phyloP scores from a whole-genome alignment of 2,888 invertebrate species.

The Timandra comae region DNA sequence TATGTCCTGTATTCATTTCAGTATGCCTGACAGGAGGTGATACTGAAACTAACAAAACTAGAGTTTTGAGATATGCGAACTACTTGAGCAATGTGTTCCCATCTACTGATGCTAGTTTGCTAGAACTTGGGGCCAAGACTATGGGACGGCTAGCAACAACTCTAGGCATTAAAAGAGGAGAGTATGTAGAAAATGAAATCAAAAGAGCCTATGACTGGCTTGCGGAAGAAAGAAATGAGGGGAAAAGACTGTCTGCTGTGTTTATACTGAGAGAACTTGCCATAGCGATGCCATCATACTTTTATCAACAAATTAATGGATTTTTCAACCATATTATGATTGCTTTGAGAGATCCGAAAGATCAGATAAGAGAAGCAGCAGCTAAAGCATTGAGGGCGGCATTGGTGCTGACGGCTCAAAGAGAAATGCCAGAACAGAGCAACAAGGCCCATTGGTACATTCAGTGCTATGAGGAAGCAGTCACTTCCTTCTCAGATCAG shows the following conservation, averaged over 20 bases:
- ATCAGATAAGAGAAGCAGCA: constrained; percentile 92
- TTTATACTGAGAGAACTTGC: constrained; percentile 95
- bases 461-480: constrained; percentile 93
- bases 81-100: constrained; percentile 93
- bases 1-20: constrained; percentile 51
- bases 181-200: constrained; percentile 97
- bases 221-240: constrained; percentile 91
- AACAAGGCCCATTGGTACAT: constrained; percentile 94
- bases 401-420: constrained; percentile 93
- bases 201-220: constrained; percentile 97
- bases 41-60: constrained; percentile 90
- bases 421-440: constrained; percentile 93
- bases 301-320: constrained; percentile 93
- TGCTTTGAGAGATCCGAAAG: constrained; percentile 93
- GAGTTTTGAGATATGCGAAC: constrained; percentile 93
- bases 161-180: constrained; percentile 93
- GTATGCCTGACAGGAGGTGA: constrained; percentile 95
- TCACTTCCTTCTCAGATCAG: constrained; percentile 83
- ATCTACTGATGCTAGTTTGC: constrained; percentile 90
- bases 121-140: constrained; percentile 96
- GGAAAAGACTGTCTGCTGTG: constrained; percentile 93
- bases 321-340: constrained; percentile 95
- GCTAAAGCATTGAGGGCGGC: constrained; percentile 95
- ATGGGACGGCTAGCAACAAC: constrained; percentile 93
- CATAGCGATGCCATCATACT: constrained; percentile 96